Conservation (phyloP, 2,797 vertebrate genomes). For the Arnoldichthys spilopterus region DNA sequence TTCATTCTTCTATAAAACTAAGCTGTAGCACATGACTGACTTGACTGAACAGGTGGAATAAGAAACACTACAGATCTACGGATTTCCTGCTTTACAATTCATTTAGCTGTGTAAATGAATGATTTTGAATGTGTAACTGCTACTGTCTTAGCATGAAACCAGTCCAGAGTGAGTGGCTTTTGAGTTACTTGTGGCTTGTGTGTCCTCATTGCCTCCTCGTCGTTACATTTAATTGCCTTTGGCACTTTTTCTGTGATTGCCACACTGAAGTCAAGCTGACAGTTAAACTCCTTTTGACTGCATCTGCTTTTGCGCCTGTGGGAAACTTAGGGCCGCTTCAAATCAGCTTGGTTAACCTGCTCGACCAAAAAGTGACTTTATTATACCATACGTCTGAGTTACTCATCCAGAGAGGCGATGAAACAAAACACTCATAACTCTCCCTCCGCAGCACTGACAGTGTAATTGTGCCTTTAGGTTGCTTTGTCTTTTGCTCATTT, state of each 20-base stretch:
- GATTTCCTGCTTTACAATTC: not conserved
- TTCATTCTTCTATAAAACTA: not conserved
- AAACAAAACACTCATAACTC: slow-evolving; percentile 23
- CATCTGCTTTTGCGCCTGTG: not conserved
- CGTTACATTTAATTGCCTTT: not conserved
- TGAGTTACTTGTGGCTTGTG: not conserved
- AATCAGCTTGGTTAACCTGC: slow-evolving; percentile 16
- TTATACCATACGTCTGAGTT: slow-evolving; percentile 14
- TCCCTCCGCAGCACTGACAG: not conserved
- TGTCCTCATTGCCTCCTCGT: not conserved
- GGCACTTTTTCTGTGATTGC: not conserved
- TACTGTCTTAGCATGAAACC: not conserved
- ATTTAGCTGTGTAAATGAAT: too few relatives aligned
- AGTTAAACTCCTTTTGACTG: slow-evolving; percentile 13
- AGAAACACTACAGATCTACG: not conserved
- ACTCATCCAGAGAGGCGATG: not conserved
- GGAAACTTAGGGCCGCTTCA: slow-evolving; percentile 11
- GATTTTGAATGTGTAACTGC: too few relatives aligned
- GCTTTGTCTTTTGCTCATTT: not conserved
- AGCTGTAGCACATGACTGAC: not conserved
- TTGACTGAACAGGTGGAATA: not conserved
- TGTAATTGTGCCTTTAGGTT: slow-evolving; percentile 25
- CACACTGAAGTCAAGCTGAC: not conserved
- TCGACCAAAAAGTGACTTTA: not conserved
- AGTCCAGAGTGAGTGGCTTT: not conserved